A percentile compares a stretch with the other conserved stretches of the same genome.
Evolutionary conservation across 2,888 invertebrate genomes (phyloP).

Genomic region (Brenthis ino): DNA sequence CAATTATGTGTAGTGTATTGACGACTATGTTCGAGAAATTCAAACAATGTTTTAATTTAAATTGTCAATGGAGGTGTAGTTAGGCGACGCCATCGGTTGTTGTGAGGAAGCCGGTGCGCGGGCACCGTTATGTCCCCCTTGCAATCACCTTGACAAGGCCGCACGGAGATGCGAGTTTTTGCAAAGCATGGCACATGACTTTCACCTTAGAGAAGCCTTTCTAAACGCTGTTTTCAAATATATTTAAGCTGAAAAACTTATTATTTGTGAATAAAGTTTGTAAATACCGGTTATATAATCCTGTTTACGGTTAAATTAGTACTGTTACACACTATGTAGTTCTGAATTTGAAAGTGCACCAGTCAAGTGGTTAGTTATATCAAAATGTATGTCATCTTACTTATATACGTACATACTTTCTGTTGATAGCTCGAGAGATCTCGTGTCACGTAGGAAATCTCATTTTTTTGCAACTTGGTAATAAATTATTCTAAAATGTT

Average conservation of each 20-base stretch:
- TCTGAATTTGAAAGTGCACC: constrained; percentile 20
- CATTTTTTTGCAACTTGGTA: no score
- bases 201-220: constrained; percentile 79
- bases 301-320: not conserved
- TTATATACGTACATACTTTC: not conserved
- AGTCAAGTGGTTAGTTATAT: constrained; percentile 6
- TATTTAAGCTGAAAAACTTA: constrained; percentile 35
- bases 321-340: not conserved
- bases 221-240: constrained; percentile 64
- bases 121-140: constrained; percentile 77
- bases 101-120: constrained; percentile 55
- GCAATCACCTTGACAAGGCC: constrained; percentile 82
- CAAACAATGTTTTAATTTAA: constrained; percentile 48
- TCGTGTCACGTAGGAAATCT: no score
- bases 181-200: constrained; percentile 77
- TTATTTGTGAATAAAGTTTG: not conserved
- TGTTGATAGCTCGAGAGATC: no score
- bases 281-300: constrained; percentile 7
- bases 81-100: constrained; percentile 46
- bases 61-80: constrained; percentile 49
- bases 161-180: constrained; percentile 77
- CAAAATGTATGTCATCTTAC: constrained; percentile 21
- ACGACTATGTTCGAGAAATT: constrained; percentile 45
- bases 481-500: no score
- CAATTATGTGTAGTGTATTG: constrained; percentile 44